These are phyloP conservation scores for Ia io DNA, from an alignment of 2,113 vertebrate genomes.

Conservation along the genomic window DNA sequence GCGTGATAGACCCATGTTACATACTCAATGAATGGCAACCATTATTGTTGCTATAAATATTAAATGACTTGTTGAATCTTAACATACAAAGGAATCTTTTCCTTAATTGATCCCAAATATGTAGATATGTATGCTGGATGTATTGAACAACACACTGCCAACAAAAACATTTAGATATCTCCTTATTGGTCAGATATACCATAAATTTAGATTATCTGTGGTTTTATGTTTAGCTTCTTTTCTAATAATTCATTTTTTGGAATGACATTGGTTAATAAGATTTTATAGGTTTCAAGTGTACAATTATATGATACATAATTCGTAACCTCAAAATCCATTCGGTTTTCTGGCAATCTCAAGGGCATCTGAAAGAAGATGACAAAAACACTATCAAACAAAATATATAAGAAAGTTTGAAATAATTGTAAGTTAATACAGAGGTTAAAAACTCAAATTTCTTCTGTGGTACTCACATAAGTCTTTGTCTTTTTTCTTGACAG, in stretches of 20 bases:
- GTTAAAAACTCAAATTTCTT: neutral
- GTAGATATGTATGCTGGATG: neutral
- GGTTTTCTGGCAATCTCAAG: neutral
- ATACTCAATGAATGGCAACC: neutral
- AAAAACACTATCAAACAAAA: neutral
- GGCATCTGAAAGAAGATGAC: neutral
- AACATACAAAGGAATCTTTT: neutral
- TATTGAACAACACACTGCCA: neutral
- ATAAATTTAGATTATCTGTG: neutral
- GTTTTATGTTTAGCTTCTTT: neutral
- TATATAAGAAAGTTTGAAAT: neutral
- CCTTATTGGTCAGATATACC: neutral
- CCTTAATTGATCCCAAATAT: neutral
- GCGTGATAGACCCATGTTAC: neutral
- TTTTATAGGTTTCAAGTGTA: neutral
- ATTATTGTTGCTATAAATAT: neutral
- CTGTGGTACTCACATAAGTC: neutral
- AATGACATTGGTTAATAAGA: neutral
- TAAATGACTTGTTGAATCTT: neutral
- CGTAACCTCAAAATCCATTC: neutral
- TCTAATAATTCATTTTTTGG: neutral
- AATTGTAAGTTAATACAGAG: neutral
- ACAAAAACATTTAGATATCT: neutral
- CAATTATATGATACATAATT: neutral
- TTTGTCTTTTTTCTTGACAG: neutral